phyloP scores from a whole-genome alignment of 2,888 invertebrate species.

The Drosophila paucipuncta region DNA sequence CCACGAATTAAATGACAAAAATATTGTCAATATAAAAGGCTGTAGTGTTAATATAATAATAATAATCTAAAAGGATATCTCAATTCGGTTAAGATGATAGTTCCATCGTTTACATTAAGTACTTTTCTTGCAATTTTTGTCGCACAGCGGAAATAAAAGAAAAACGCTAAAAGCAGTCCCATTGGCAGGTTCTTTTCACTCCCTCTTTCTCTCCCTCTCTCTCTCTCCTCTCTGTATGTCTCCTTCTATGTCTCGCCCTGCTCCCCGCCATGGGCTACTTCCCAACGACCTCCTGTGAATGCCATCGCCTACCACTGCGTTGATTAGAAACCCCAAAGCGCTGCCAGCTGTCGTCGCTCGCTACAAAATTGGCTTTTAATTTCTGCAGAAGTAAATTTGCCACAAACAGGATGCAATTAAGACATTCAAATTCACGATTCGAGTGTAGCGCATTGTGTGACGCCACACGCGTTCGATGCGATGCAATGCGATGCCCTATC shows the following conservation, averaged over 20 bases:
- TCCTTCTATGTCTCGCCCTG: background rate
- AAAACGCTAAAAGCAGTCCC: constrained; percentile 39
- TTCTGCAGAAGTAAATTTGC: constrained; percentile 72
- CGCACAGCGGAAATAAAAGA: constrained; percentile 64
- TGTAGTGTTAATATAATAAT: too few species aligned
- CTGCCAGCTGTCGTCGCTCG: constrained; percentile 52
- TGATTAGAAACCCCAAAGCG: constrained; percentile 67
- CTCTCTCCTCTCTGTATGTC: background rate
- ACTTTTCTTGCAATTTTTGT: constrained; percentile 51
- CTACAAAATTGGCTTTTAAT: constrained; percentile 75
- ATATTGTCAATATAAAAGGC: background rate
- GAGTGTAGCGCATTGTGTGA: constrained; percentile 20
- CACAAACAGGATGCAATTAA: constrained; percentile 78
- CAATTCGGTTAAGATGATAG: background rate
- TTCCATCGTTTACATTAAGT: constrained; percentile 30
- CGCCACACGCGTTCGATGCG: constrained; percentile 3
- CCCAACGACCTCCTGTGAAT: constrained; percentile 7
- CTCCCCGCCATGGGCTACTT: background rate
- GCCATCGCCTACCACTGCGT: constrained; percentile 46
- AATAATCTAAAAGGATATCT: constrained; percentile 3
- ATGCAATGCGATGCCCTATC: constrained; percentile 7
- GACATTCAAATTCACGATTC: constrained; percentile 63
- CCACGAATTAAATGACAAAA: background rate
- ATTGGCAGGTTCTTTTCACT: constrained; percentile 1
- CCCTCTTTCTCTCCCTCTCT: background rate